Evolutionary conservation across 2,797 vertebrate species (phyloP).

Genomic region (Malurus leucopterus): DNA sequence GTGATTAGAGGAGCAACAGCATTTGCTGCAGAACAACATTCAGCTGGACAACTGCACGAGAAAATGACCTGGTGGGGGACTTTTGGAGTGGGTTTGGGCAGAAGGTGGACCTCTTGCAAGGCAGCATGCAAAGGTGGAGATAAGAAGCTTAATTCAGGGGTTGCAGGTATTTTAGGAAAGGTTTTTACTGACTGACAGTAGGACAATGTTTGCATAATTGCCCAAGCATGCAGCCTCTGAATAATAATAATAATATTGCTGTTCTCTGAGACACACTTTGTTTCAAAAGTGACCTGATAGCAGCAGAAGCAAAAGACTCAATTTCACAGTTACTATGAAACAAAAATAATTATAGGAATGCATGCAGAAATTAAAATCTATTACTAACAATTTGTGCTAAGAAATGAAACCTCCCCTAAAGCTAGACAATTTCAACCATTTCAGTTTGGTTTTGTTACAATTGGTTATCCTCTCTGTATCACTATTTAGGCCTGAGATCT

Average conservation of each 20-base stretch:
- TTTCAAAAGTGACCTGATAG: conserved; percentile 55
- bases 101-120: not conserved
- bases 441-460: not conserved
- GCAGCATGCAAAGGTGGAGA: not conserved
- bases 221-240: conserved; percentile 42
- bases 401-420: conserved; percentile 31
- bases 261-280: conserved; percentile 38
- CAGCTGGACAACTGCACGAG: not conserved
- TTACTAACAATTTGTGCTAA: conserved; percentile 36
- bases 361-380: conserved; percentile 54
- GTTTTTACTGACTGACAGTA: conserved; percentile 34
- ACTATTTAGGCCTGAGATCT: not conserved
- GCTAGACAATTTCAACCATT: not conserved
- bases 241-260: conserved; percentile 31
- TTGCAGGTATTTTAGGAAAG: conserved; percentile 32
- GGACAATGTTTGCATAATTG: conserved; percentile 40
- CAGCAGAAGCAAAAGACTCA: conserved; percentile 52
- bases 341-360: conserved; percentile 51
- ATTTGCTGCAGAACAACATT: not conserved
- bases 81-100: not conserved
- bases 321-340: conserved; percentile 56
- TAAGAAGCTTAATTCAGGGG: not conserved
- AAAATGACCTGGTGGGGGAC: not conserved
- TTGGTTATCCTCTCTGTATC: not conserved
- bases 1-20: not conserved